Conservation (phyloP, 1,140 invertebrate species). For the Drosophila kanapiae region DNA sequence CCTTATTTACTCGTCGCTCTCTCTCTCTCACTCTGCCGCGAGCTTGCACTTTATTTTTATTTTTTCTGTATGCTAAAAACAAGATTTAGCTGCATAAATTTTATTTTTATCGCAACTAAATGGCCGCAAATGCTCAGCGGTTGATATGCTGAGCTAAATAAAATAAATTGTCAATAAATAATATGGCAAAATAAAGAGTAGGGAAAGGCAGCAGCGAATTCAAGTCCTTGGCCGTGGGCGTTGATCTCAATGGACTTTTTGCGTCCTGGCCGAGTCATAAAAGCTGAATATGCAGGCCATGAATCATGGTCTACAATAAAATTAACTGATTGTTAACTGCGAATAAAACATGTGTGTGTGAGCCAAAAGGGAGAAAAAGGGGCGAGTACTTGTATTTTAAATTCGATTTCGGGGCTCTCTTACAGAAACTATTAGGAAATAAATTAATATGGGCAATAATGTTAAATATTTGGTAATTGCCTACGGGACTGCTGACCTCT, state of each 20-base stretch:
- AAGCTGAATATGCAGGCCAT: slow-evolving; percentile 39
- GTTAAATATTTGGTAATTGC: slow-evolving; percentile 21
- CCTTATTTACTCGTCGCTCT: slow-evolving; percentile 40
- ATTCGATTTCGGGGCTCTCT: neutral
- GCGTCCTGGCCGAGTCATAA: slow-evolving; percentile 43
- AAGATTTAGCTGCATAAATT: slow-evolving; percentile 74
- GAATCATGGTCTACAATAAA: slow-evolving; percentile 46
- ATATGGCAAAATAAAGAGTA: slow-evolving; percentile 31
- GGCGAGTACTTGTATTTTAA: no score
- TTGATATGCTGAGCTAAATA: slow-evolving; percentile 69
- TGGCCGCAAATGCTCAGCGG: slow-evolving; percentile 70
- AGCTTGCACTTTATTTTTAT: slow-evolving; percentile 14
- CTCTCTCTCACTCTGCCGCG: slow-evolving; percentile 5
- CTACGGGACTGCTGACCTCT: neutral
- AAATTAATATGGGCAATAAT: slow-evolving; percentile 24
- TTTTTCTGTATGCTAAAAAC: slow-evolving; percentile 28
- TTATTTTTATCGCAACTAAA: slow-evolving; percentile 78
- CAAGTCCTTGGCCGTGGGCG: slow-evolving; percentile 50
- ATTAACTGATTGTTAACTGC: slow-evolving; percentile 23
- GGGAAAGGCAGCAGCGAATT: neutral
- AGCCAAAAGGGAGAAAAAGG: neutral
- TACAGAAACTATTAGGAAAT: neutral
- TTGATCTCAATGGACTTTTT: slow-evolving; percentile 28
- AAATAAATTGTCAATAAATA: slow-evolving; percentile 76
- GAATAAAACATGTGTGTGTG: slow-evolving; percentile 8